These are phyloP conservation scores for Channa striata DNA, from an alignment of 2,797 vertebrate genomes.

Conservation along the genomic window DNA sequence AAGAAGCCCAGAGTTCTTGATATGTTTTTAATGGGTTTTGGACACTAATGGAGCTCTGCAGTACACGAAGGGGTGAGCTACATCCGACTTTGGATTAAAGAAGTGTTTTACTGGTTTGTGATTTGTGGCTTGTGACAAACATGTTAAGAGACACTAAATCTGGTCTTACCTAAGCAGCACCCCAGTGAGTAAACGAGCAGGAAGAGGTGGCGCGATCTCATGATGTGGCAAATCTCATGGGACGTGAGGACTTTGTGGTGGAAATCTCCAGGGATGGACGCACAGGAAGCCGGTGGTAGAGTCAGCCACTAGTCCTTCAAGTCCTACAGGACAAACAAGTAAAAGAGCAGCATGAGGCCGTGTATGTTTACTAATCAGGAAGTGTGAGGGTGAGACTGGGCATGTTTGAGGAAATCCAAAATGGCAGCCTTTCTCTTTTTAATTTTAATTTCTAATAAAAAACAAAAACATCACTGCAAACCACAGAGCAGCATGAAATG, in stretches of 20 bases:
- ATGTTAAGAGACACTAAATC: not conserved
- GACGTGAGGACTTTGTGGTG: slow-evolving; percentile 36
- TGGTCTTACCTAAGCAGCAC: slow-evolving; percentile 59
- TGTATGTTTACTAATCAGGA: not conserved
- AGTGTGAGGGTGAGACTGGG: not conserved
- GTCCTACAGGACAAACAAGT: not conserved
- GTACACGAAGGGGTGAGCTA: not conserved
- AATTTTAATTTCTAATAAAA: too few species aligned
- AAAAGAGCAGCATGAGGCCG: not conserved
- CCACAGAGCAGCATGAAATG: too few species aligned
- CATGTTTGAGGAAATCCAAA: not conserved
- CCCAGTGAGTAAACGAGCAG: slow-evolving; percentile 67
- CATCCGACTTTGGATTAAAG: too few species aligned
- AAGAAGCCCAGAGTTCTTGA: too few species aligned
- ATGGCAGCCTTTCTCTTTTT: too few species aligned
- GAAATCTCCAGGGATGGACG: slow-evolving; percentile 56
- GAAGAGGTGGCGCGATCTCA: slow-evolving; percentile 63
- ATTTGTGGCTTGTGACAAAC: not conserved
- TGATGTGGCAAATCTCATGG: slow-evolving; percentile 65
- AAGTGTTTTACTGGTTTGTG: too few species aligned
- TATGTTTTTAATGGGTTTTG: too few species aligned
- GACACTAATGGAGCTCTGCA: too few species aligned
- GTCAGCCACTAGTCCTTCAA: not conserved
- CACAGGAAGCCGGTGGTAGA: slow-evolving; percentile 34
- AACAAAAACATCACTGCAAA: too few species aligned